Conservation (phyloP, 2,113 vertebrate genomes). For the Arvicanthis niloticus region DNA sequence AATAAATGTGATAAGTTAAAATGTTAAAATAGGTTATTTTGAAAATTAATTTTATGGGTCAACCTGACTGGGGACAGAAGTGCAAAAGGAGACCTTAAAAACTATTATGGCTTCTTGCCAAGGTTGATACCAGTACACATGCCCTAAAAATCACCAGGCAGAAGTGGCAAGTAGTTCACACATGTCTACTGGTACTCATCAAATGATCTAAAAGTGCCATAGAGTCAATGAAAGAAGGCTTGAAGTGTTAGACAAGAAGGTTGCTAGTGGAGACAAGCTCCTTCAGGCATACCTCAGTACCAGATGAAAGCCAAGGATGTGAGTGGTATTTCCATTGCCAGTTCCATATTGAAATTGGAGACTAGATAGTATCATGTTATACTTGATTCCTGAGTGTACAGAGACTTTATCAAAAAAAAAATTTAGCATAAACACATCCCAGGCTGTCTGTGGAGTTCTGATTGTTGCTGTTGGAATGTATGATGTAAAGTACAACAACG, state of each 20-base stretch:
- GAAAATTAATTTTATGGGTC: conserved; percentile 8
- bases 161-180: not conserved
- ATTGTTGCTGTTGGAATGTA: not conserved
- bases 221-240: not conserved
- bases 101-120: not conserved
- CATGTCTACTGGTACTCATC: not conserved
- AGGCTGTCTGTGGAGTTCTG: not conserved
- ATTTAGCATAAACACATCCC: not conserved
- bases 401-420: not conserved
- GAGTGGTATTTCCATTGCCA: not conserved
- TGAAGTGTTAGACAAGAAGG: not conserved
- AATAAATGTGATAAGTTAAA: not conserved
- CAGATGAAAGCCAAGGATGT: not conserved
- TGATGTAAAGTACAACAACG: not conserved
- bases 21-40: not conserved
- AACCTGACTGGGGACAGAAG: not conserved
- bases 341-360: not conserved
- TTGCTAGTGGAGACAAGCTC: not conserved
- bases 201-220: not conserved
- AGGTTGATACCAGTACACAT: not conserved
- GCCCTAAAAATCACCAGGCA: not conserved
- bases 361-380: not conserved
- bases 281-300: not conserved
- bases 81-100: not conserved
- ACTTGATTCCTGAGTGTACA: not conserved